These are phyloP conservation scores for Pelecanoides urinatrix DNA, from an alignment of 2,113 vertebrate genomes.

Conservation along the genomic window DNA sequence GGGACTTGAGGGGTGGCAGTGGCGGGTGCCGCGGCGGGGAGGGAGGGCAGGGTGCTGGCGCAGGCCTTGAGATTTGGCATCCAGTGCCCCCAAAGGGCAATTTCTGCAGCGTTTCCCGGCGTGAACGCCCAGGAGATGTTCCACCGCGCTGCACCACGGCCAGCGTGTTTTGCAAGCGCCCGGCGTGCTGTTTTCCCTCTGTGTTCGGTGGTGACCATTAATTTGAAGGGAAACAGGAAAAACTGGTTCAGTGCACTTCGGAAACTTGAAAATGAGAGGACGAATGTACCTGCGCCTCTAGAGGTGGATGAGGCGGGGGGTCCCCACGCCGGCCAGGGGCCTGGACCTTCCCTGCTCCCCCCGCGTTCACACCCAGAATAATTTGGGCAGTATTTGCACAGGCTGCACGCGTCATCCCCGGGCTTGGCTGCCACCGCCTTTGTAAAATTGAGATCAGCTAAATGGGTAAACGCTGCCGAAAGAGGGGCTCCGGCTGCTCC, in stretches of 20 bases:
- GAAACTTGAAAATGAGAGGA: slow-evolving; percentile 41
- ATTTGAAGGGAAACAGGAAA: slow-evolving; percentile 46
- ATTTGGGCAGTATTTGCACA: neutral
- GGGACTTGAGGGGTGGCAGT: neutral
- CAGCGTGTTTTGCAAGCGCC: neutral
- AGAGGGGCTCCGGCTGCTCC: neutral
- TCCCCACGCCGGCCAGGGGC: neutral
- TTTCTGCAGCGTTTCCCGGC: neutral
- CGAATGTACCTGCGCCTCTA: neutral
- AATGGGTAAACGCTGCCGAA: neutral
- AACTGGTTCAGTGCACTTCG: slow-evolving; percentile 51
- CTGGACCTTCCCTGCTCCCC: neutral
- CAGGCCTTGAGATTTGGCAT: neutral
- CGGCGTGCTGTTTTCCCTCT: neutral
- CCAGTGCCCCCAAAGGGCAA: neutral
- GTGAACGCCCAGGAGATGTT: neutral
- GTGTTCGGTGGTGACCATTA: neutral
- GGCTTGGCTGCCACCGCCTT: accelerated
- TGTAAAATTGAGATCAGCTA: neutral
- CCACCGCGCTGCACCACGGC: accelerated
- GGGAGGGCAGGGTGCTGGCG: neutral
- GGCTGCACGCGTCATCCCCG: neutral
- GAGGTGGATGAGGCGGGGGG: neutral
- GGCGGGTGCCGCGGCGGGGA: accelerated
- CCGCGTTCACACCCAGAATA: accelerated